Evolutionary conservation across 2,113 vertebrate species (phyloP).

Genomic region (Platanista minor): DNA sequence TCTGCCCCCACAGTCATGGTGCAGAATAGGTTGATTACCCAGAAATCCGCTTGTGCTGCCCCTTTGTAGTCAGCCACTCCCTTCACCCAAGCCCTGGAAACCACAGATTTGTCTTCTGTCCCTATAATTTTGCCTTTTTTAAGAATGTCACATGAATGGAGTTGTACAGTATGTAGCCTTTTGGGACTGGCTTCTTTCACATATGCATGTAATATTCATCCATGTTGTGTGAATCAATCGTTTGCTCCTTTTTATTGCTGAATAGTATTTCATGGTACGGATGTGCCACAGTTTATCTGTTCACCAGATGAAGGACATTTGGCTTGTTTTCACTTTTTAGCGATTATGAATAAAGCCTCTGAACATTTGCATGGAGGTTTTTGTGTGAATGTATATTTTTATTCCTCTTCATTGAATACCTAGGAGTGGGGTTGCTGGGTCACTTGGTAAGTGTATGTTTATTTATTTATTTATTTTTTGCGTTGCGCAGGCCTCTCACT

Average conservation of each 20-base stretch:
- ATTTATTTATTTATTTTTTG: no score
- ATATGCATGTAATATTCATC: background rate
- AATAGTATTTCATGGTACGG: no score
- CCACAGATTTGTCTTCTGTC: background rate
- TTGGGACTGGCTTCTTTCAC: background rate
- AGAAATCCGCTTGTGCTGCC: fast-evolving
- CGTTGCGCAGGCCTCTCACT: no score
- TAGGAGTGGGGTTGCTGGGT: background rate
- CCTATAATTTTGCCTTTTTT: background rate
- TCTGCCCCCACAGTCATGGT: background rate
- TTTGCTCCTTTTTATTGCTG: background rate
- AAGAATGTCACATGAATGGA: background rate
- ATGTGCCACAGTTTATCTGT: background rate
- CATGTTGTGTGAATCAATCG: background rate
- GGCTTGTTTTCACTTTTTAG: background rate
- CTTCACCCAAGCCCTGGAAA: background rate
- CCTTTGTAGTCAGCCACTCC: background rate
- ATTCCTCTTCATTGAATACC: background rate
- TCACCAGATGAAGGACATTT: background rate
- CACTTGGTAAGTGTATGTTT: background rate
- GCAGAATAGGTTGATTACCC: background rate
- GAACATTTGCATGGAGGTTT: background rate
- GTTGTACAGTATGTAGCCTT: background rate
- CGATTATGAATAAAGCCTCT: background rate
- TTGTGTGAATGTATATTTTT: background rate